A percentile compares a stretch with the other conserved stretches of the same genome.
Evolutionary conservation across 2,888 invertebrate genomes (phyloP).

Genomic region (Camponotus fellah): DNA sequence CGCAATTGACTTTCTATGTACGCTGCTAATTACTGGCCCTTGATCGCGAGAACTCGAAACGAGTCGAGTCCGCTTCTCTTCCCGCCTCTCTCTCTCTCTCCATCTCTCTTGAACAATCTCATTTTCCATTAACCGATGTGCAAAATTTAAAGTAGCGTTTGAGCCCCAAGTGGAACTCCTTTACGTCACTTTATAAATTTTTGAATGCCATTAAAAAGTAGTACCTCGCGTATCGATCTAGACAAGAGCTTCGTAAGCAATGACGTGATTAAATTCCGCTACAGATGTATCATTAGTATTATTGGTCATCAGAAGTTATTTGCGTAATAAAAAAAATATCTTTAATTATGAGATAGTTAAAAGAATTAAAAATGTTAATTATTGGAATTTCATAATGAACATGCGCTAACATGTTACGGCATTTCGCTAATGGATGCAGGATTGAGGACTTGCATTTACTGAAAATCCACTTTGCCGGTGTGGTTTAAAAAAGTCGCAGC

Average conservation of each 20-base stretch:
- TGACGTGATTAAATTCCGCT: not conserved
- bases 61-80: constrained; percentile 16
- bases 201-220: not conserved
- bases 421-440: constrained; percentile 24
- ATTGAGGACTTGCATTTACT: constrained; percentile 37
- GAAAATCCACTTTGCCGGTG: constrained; percentile 11
- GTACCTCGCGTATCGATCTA: not conserved
- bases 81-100: not conserved
- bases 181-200: not conserved
- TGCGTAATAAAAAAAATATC: not conserved
- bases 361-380: constrained; percentile 35
- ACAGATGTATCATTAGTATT: not conserved
- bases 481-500: not conserved
- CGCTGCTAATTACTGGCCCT: constrained; percentile 37
- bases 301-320: constrained; percentile 27
- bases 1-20: constrained; percentile 54
- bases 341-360: constrained; percentile 10
- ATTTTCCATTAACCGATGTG: constrained; percentile 9
- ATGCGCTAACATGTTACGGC: not conserved
- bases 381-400: constrained; percentile 45
- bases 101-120: not conserved
- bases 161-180: not conserved
- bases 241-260: not conserved
- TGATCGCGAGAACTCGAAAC: constrained; percentile 30
- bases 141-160: not conserved